Evolutionary conservation across 2,113 vertebrate genomes (phyloP).

Genomic region (Gadus chalcogrammus): DNA sequence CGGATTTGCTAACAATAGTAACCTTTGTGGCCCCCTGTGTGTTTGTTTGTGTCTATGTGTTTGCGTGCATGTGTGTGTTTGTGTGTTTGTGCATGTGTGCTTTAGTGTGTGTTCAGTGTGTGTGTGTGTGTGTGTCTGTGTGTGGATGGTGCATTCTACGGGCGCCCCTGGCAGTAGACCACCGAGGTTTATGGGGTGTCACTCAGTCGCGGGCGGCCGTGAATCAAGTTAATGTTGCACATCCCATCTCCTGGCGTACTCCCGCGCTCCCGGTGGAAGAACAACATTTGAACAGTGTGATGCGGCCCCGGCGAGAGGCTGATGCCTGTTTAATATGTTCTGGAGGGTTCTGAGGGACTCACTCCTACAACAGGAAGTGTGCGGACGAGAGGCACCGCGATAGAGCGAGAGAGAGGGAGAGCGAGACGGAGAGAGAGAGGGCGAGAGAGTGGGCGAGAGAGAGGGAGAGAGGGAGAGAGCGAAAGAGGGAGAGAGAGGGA

Average conservation of each 20-base stretch:
- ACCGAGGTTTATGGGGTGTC: conserved; percentile 76
- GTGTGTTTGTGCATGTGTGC: conserved; percentile 3
- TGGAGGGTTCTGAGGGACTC: conserved; percentile 71
- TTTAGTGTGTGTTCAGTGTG: conserved; percentile 14
- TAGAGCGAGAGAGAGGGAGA: conserved; percentile 14
- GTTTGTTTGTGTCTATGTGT: conserved; percentile 10
- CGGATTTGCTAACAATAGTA: not conserved
- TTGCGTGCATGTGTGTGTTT: conserved; percentile 20
- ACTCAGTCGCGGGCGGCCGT: conserved; percentile 67
- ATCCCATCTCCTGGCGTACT: conserved; percentile 71
- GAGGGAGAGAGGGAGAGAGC: conserved; percentile 21
- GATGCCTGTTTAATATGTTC: conserved; percentile 76
- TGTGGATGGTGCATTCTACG: conserved; percentile 31
- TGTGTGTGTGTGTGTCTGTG: conserved; percentile 11
- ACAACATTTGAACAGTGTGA: conserved; percentile 77
- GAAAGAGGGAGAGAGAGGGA: not conserved
- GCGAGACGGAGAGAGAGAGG: not conserved
- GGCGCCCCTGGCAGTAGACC: conserved; percentile 58
- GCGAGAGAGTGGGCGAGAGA: conserved; percentile 8
- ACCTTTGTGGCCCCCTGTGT: not conserved
- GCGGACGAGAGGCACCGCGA: conserved; percentile 16
- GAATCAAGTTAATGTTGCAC: conserved; percentile 77
- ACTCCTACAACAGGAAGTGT: conserved; percentile 45
- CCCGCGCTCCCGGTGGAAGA: conserved; percentile 69
- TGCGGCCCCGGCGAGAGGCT: conserved; percentile 67